Conservation (phyloP, 23 tunicate species). For the Aplidium turbinatum region DNA sequence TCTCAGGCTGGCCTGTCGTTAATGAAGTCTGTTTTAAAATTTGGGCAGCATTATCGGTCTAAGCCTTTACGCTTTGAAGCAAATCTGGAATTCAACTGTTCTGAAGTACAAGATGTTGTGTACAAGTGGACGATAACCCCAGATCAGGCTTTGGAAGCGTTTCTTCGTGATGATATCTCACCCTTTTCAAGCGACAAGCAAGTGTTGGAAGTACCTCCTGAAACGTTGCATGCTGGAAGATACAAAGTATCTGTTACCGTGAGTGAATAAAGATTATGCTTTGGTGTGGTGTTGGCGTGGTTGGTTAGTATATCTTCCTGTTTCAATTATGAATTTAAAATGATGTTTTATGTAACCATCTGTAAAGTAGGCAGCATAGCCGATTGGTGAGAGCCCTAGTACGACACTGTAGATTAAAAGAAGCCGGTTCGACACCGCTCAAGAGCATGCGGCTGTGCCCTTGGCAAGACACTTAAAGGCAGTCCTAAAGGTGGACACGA, state of each 20-base stretch:
- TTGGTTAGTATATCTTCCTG: too few relatives aligned
- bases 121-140: constrained; percentile 39
- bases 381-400: too few relatives aligned
- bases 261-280: constrained; percentile 3
- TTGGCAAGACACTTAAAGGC: too few relatives aligned
- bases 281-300: too few relatives aligned
- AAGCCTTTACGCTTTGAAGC: constrained; percentile 40
- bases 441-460: too few relatives aligned
- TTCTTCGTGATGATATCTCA: not conserved
- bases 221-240: constrained; percentile 1
- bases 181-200: constrained; percentile 3
- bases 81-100: constrained; percentile 31
- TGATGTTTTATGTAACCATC: too few relatives aligned
- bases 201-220: constrained; percentile 33
- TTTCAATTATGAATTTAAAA: too few relatives aligned
- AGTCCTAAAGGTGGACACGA: too few relatives aligned
- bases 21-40: not conserved
- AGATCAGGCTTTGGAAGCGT: not conserved
- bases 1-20: not conserved
- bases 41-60: constrained; percentile 27
- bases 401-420: too few relatives aligned
- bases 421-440: too few relatives aligned
- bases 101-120: constrained; percentile 17
- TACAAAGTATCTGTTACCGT: constrained; percentile 36
- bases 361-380: too few relatives aligned